Evolutionary conservation across 2,113 vertebrate genomes (phyloP), one percentile per base, ranked within the genome.

Genomic region (Phyllostomus hastatus): DNA sequence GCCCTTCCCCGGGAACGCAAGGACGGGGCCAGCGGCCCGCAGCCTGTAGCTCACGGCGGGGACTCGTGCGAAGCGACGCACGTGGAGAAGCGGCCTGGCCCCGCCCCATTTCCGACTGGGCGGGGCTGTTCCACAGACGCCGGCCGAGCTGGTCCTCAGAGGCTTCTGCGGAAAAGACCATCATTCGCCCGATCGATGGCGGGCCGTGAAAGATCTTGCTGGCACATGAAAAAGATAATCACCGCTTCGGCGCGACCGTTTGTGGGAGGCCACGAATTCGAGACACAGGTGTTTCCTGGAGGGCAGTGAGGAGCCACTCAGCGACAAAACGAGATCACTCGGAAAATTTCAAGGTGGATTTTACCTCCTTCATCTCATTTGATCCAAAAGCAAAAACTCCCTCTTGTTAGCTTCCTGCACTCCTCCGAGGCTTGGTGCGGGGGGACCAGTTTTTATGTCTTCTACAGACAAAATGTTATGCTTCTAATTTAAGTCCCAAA

Each of bases 41-140:
- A 2, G 10, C 28, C 46, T 69, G 0, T 26, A 8, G 9, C 31
- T 50, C 2, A 16, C 7, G 3, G 16, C 69, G 41, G 35, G 48
- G 46, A n/a, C 3, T 0, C 15, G 0, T 0, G 33, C 48, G 5
- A 50, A n/a, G 46, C 10, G 10, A 0, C 3, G 4, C 48, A 7
- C 4, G 0, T 48, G 66, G 3, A 73, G 10, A 76, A 31, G 22
- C 50, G 17, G 35, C 5, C 20, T 1, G 38, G 7, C 24, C 22
- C 57, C 61, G 31, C 64, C 64, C 64, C 64, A 26, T 11, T 26
- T 26, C 24, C 4, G 59, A 20, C 24, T 4, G 24, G 26, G 59
- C 59, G 9, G 10, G 59, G 59, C 26, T 11, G 24, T 26, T 4
- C 24, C 59, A 28, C 24, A 10, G 10, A 61, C 59, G 11, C 59